Percentiles rank a stretch among this genome's conserved stretches.
Evolutionary conservation across 2,888 invertebrate genomes (phyloP).

Genomic region (Cantharis nigra): DNA sequence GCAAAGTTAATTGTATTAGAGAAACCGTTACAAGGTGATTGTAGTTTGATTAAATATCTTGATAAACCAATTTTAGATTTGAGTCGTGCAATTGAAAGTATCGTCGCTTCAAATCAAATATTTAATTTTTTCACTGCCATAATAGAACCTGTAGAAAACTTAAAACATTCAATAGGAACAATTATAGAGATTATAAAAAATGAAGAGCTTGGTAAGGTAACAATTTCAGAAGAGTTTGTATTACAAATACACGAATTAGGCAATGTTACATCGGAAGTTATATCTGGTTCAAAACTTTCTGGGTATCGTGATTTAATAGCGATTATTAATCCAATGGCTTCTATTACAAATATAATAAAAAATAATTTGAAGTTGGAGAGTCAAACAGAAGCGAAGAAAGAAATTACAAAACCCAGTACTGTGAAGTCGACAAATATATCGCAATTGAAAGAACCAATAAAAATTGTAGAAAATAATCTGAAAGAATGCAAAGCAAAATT

Average conservation of each 20-base stretch:
- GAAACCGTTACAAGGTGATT: neutral
- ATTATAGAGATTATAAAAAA: neutral
- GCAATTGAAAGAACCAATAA: slow-evolving; percentile 11
- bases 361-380: neutral
- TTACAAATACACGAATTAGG: neutral
- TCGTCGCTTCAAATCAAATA: neutral
- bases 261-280: neutral
- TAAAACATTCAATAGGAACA: neutral
- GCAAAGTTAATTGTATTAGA: neutral
- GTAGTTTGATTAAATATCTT: neutral
- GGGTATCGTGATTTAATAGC: neutral
- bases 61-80: neutral
- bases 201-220: neutral
- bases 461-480: neutral
- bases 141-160: neutral
- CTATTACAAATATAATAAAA: neutral
- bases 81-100: neutral
- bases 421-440: slow-evolving; percentile 1
- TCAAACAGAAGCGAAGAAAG: neutral
- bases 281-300: neutral
- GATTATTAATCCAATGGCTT: neutral
- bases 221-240: neutral
- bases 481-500: slow-evolving; percentile 1
- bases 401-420: neutral
- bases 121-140: neutral